These are phyloP conservation scores for Lineus longissimus DNA, from an alignment of 1,140 invertebrate genomes.

Conservation along the genomic window DNA sequence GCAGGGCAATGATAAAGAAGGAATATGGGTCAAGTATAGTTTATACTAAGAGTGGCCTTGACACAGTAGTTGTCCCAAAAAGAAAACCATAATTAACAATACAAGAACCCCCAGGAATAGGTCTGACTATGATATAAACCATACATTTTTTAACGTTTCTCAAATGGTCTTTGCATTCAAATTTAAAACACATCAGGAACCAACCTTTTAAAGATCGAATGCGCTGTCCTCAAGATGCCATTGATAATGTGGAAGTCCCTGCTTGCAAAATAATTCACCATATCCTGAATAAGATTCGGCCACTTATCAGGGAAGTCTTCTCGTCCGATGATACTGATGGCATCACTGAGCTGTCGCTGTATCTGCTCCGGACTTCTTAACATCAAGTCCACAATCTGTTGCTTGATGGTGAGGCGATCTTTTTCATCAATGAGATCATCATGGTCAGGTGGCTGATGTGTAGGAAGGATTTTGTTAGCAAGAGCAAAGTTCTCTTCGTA, in stretches of 20 bases:
- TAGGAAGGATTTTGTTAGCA: constrained; percentile 6
- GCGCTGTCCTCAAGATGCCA: constrained; percentile 88
- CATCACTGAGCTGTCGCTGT: constrained; percentile 93
- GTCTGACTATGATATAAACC: no score
- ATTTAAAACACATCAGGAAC: no score
- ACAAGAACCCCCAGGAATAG: no score
- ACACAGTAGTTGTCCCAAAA: no score
- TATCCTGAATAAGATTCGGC: constrained; percentile 82
- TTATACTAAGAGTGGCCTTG: no score
- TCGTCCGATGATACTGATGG: constrained; percentile 89
- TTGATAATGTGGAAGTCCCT: constrained; percentile 94
- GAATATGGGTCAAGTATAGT: no score
- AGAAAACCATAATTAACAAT: no score
- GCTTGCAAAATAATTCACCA: constrained; percentile 86
- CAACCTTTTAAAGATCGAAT: constrained; percentile 87
- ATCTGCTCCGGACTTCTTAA: constrained; percentile 81
- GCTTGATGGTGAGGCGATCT: constrained; percentile 78
- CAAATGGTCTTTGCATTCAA: no score
- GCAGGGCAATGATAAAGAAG: no score
- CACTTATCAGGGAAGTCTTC: constrained; percentile 93
- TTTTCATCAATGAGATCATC: constrained; percentile 74
- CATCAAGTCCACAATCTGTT: constrained; percentile 87
- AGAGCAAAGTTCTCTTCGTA: background rate
- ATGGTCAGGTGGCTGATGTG: constrained; percentile 69
- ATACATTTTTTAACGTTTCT: no score